Evolutionary conservation across 2,113 vertebrate species (phyloP).

Genomic region (Takifugu flavidus): DNA sequence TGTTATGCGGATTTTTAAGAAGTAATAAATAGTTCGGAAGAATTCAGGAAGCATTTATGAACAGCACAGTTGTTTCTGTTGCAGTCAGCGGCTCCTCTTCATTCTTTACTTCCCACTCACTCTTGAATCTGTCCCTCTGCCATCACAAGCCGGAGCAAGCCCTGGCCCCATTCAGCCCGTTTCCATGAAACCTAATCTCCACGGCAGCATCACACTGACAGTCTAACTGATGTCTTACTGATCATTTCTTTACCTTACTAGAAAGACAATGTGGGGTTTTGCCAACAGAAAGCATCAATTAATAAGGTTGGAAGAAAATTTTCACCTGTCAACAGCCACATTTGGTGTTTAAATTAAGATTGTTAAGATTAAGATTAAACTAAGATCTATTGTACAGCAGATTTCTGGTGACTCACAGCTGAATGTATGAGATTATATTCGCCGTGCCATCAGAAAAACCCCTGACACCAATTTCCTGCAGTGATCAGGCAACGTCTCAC

Average conservation of each 20-base stretch:
- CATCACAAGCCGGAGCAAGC: slow-evolving; percentile 55
- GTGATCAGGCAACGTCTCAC: too few relatives aligned
- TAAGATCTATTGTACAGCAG: not conserved
- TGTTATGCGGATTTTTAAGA: not conserved
- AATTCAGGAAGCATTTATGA: too few relatives aligned
- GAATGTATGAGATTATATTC: too few relatives aligned
- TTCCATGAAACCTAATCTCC: slow-evolving; percentile 45
- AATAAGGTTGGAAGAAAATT: not conserved
- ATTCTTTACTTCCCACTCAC: slow-evolving; percentile 50
- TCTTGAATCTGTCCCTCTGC: slow-evolving; percentile 49
- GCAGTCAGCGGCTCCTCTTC: slow-evolving; percentile 42
- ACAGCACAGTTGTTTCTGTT: slow-evolving; percentile 16
- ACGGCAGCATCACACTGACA: slow-evolving; percentile 34
- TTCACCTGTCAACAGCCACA: too few relatives aligned
- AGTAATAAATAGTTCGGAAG: not conserved
- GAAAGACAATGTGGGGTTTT: not conserved
- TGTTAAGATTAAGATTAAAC: too few relatives aligned
- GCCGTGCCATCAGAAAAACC: too few relatives aligned
- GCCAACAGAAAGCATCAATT: not conserved
- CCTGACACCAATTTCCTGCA: too few relatives aligned
- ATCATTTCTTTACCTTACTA: slow-evolving; percentile 29
- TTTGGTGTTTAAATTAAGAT: too few relatives aligned
- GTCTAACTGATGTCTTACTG: slow-evolving; percentile 29
- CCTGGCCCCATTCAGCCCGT: slow-evolving; percentile 36
- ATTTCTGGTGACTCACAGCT: not conserved